Conservation (phyloP, 2,113 vertebrate species). For the Henicopernis longicauda region DNA sequence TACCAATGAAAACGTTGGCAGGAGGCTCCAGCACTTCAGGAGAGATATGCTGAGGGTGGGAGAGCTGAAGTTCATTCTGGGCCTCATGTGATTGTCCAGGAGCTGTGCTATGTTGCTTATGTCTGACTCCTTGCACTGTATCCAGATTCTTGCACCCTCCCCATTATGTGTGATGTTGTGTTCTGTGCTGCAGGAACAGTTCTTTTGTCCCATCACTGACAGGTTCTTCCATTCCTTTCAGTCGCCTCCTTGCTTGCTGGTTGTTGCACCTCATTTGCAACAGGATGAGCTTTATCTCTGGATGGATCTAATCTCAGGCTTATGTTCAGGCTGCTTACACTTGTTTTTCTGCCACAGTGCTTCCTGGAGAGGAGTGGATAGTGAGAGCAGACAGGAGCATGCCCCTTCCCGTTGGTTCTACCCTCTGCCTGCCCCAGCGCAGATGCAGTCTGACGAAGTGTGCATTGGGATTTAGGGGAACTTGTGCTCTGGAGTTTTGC, state of each 20-base stretch:
- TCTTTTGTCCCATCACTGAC: not conserved
- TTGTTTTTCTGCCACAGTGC: not conserved
- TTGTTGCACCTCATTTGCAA: not conserved
- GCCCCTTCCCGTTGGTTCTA: not conserved
- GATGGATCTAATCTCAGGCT: not conserved
- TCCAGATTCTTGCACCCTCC: not conserved
- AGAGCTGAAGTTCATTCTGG: not conserved
- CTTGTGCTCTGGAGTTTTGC: not conserved
- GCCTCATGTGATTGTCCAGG: not conserved
- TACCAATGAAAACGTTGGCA: accelerated
- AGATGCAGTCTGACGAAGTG: not conserved
- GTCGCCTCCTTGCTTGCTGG: not conserved
- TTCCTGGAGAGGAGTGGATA: not conserved
- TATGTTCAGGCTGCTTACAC: not conserved
- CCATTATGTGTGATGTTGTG: accelerated
- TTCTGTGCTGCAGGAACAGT: not conserved
- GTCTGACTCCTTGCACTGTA: not conserved
- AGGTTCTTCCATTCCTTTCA: not conserved
- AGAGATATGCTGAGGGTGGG: not conserved
- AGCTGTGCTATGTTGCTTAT: not conserved
- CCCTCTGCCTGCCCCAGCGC: not conserved
- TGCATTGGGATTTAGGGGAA: not conserved
- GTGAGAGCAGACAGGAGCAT: not conserved
- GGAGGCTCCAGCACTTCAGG: not conserved
- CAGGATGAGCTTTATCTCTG: not conserved